Conservation (phyloP, 2,888 invertebrate genomes). For the Leucoma salicis region DNA sequence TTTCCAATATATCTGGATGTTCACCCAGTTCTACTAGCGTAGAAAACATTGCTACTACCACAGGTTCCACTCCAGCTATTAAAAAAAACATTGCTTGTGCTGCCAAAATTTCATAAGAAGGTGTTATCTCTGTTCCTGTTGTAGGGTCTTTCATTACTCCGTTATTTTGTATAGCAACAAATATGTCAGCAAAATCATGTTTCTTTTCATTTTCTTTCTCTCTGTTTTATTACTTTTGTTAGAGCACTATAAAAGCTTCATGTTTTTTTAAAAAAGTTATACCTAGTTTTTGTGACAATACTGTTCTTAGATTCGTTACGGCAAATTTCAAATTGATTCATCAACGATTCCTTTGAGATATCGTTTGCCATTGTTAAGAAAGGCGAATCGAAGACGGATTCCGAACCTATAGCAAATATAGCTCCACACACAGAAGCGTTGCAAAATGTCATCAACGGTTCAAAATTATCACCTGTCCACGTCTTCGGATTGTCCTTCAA, state of each 20-base stretch:
- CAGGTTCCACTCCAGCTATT: slow-evolving; percentile 59
- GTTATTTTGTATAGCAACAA: slow-evolving; percentile 45
- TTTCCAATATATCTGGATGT: slow-evolving; percentile 42
- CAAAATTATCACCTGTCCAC: slow-evolving; percentile 16
- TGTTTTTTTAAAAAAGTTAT: slow-evolving; percentile 43
- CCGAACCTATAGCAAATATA: slow-evolving; percentile 58
- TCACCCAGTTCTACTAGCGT: slow-evolving; percentile 47
- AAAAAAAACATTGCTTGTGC: slow-evolving; percentile 33
- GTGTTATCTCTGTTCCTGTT: slow-evolving; percentile 46
- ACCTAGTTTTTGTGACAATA: slow-evolving; percentile 31
- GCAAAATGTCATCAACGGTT: slow-evolving; percentile 39
- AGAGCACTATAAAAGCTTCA: slow-evolving; percentile 55
- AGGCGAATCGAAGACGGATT: slow-evolving; percentile 52
- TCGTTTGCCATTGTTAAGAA: slow-evolving; percentile 39
- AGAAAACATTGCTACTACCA: slow-evolving; percentile 29
- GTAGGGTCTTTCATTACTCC: slow-evolving; percentile 43
- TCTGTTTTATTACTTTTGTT: slow-evolving; percentile 44
- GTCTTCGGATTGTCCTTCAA: slow-evolving; percentile 39
- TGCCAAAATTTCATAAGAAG: slow-evolving; percentile 42
- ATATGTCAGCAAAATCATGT: slow-evolving; percentile 57
- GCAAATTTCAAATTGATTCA: slow-evolving; percentile 26
- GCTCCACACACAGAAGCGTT: slow-evolving; percentile 49
- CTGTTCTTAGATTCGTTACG: not conserved
- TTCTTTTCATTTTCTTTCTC: slow-evolving; percentile 41
- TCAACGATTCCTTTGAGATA: slow-evolving; percentile 14